Evolutionary conservation across 2,113 vertebrate species (phyloP).

Genomic region (Dipodomys spectabilis): DNA sequence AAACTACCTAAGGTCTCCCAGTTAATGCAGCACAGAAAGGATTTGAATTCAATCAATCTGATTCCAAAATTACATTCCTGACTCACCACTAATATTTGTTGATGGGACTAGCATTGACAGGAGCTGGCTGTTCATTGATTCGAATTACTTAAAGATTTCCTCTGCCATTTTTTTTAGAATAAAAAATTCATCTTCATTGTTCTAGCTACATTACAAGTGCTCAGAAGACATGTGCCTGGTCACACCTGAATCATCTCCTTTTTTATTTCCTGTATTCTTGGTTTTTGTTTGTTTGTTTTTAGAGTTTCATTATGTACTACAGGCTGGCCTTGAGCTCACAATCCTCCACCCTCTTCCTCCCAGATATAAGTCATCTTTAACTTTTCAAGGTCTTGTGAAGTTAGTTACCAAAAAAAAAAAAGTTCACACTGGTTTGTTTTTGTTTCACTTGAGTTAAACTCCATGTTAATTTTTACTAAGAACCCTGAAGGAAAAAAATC

Average conservation of each 20-base stretch:
- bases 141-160: background rate
- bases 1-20: background rate
- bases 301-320: background rate
- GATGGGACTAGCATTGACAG: background rate
- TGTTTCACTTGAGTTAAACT: background rate
- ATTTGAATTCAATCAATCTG: background rate
- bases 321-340: background rate
- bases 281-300: background rate
- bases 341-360: background rate
- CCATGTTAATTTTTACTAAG: constrained; percentile 7
- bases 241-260: background rate
- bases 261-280: background rate
- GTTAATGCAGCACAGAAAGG: background rate
- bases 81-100: background rate
- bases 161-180: background rate
- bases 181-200: too few relatives aligned
- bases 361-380: background rate
- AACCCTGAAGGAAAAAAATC: constrained; percentile 15
- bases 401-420: background rate
- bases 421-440: constrained; percentile 11
- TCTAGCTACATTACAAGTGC: too few relatives aligned
- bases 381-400: constrained; percentile 4
- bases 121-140: background rate
- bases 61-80: background rate
- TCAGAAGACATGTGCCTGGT: too few relatives aligned